A percentile compares a stretch with the other conserved stretches of the same genome.
phyloP scores from a whole-genome alignment of 2,888 invertebrate species.

The Phragmatobia fuliginosa region DNA sequence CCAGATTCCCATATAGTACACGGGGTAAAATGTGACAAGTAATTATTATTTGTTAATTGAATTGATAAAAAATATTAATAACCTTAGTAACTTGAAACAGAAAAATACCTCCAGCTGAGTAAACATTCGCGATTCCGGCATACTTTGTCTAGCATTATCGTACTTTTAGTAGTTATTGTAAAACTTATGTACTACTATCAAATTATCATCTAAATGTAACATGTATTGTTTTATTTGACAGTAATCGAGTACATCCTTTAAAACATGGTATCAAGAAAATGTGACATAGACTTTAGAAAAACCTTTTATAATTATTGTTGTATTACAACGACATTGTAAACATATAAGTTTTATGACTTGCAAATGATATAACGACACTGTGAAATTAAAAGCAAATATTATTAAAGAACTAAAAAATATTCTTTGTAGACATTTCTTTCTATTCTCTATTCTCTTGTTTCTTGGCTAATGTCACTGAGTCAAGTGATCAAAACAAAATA shows the following conservation, averaged over 20 bases:
- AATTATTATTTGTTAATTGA: not conserved
- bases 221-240: not conserved
- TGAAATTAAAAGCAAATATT: too few species aligned
- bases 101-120: conserved; percentile 3
- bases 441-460: too few species aligned
- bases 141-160: not conserved
- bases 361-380: too few species aligned
- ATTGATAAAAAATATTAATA: not conserved
- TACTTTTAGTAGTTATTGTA: not conserved
- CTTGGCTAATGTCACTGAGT: too few species aligned
- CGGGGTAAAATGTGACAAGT: not conserved
- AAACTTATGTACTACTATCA: not conserved
- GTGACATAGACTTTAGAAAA: too few species aligned
- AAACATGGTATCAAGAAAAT: not conserved
- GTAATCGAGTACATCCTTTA: not conserved
- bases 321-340: not conserved
- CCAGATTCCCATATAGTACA: too few species aligned
- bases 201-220: not conserved
- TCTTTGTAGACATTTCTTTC: too few species aligned
- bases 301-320: not conserved
- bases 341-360: not conserved
- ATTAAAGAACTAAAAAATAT: too few species aligned
- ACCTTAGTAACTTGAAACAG: not conserved
- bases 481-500: too few species aligned
- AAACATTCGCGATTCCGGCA: not conserved